Base-by-base conservation (phyloP, 2,888 invertebrate genomes). In the Synergus umbraculus region DNA sequence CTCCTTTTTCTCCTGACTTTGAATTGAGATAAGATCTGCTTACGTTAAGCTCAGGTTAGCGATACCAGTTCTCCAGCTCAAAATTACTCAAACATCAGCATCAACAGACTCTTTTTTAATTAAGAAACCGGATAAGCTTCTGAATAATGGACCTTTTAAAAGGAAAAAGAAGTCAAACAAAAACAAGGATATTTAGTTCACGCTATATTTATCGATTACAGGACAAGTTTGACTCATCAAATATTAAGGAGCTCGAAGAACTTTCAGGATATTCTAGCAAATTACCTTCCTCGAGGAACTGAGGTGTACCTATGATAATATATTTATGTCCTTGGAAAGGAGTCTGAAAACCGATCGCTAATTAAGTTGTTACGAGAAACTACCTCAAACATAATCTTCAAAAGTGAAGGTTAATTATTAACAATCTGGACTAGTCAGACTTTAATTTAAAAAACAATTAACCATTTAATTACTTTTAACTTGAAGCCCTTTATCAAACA, bases 201-300 rank as follows among this genome's bases (percentile, higher is more conserved):
- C 13, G 13, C 4, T 44, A 18, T 67, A 13, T 12, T 44, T 46
- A 46, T 67, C 67, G 46, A 67, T 67, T 46, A 67, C 22, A 13
- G 15, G 22, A 4, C 15, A 12, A 46, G 69, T 54, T 69, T 49
- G 9, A 69, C 49, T 69, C 10, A 69, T 69, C 15, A 69, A 69
- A 69, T 69, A 69, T 69, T 69, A 29, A 29, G 49, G n/a, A 4
- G n/a, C 49, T 69, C 37, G 29, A 29, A 54, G 29, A 49, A 69
- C 29, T 37, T 54, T 49, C 69, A 22, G 49, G 69, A 49, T 54
- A 69, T 69, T 15, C 49, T 9, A 54, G 13, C 49, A 67, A 46
- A 5, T 60, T 60, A 18, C 49, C 49, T 69, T n/a, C 13, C 49
- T 29, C 49, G 4, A 49, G 49, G 2, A 18, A 10, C 10, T 60